These are phyloP conservation scores for Epinephelus awoara DNA, from an alignment of 2,797 vertebrate species.

Conservation along the genomic window DNA sequence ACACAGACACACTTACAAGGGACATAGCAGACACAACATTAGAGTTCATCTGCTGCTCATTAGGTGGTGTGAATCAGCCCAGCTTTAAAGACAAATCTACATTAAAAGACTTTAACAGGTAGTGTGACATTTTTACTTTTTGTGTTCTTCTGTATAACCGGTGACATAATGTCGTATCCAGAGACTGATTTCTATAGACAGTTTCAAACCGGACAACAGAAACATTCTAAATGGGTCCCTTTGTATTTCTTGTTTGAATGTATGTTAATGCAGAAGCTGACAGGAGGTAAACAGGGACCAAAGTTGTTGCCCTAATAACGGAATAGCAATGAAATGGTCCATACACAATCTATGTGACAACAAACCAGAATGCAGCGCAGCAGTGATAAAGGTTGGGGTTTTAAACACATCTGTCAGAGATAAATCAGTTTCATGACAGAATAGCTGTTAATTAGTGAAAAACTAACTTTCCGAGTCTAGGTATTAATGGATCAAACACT, in stretches of 20 bases:
- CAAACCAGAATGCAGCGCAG: background rate
- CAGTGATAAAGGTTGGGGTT: background rate
- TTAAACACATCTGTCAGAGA: background rate
- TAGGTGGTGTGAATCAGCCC: background rate
- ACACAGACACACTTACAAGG: background rate
- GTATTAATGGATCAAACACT: slow-evolving; percentile 4
- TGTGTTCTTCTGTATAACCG: background rate
- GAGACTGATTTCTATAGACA: background rate
- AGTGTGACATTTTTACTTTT: background rate
- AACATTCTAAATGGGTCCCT: no score
- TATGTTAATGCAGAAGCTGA: no score
- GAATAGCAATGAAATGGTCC: no score
- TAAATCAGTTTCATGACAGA: background rate
- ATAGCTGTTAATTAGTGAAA: background rate
- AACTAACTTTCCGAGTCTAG: background rate
- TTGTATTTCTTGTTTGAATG: no score
- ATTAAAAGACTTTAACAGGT: background rate
- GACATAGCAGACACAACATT: background rate
- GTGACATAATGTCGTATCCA: background rate
- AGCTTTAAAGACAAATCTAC: background rate
- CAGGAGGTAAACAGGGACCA: background rate
- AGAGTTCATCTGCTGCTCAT: slow-evolving; percentile 16
- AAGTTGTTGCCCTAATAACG: no score
- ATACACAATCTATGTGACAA: background rate
- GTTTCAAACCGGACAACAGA: no score